These are phyloP conservation scores for Cryptocephalus moraei DNA, from an alignment of 2,888 invertebrate genomes.

Conservation along the genomic window DNA sequence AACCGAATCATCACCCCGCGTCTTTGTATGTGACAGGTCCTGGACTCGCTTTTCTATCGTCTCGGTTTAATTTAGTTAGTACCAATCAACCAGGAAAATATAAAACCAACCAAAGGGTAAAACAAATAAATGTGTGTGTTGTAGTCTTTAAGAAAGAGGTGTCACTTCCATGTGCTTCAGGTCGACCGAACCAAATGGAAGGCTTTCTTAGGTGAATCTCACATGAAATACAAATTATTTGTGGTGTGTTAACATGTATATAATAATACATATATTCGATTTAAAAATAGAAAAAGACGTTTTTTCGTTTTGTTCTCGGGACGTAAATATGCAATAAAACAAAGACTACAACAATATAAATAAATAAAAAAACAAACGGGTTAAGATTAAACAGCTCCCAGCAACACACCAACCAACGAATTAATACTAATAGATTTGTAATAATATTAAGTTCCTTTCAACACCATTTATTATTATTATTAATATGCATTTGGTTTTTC, in stretches of 20 bases:
- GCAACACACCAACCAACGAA: conserved; percentile 18
- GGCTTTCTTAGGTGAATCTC: neutral
- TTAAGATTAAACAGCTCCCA: conserved; percentile 17
- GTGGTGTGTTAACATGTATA: neutral
- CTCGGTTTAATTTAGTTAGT: conserved; percentile 1
- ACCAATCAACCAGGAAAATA: neutral
- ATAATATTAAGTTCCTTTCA: conserved; percentile 5
- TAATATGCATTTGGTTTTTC: conserved; percentile 1
- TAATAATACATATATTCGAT: neutral
- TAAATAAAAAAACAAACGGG: neutral
- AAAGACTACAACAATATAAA: conserved; percentile 20
- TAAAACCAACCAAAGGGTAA: neutral
- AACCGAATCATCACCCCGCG: conserved; percentile 1
- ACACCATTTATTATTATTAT: conserved; percentile 3
- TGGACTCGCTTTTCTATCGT: conserved; percentile 1
- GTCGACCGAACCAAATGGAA: too few species aligned
- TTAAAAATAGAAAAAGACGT: neutral
- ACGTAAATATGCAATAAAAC: conserved; percentile 27
- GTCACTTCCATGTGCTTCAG: too few species aligned
- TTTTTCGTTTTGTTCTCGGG: neutral
- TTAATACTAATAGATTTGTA: conserved; percentile 1
- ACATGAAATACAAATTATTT: neutral
- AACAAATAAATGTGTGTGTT: too few species aligned
- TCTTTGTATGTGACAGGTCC: conserved; percentile 1
- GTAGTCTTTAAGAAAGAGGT: too few species aligned